A percentile compares a stretch with the other conserved stretches of the same genome.
phyloP scores from a whole-genome alignment of 2,888 invertebrate genomes.

The Corbicula japonica region DNA sequence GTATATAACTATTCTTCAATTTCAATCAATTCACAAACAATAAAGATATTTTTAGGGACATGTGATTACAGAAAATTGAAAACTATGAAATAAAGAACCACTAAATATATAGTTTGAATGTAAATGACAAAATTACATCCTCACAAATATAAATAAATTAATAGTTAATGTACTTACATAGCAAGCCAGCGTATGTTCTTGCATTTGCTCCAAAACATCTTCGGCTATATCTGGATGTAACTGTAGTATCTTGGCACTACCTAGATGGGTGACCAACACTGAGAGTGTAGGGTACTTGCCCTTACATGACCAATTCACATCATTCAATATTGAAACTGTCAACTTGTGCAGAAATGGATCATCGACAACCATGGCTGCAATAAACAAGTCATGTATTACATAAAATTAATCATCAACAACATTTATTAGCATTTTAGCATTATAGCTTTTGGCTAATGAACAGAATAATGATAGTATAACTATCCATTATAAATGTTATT shows the following conservation, averaged over 20 bases:
- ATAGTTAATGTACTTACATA: conserved; percentile 84
- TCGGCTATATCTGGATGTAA: conserved; percentile 85
- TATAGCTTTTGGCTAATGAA: no score
- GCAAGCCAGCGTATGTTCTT: conserved; percentile 86
- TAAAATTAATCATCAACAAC: no score
- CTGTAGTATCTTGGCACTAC: conserved; percentile 84
- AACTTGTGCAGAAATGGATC: conserved; percentile 76
- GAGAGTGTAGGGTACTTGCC: conserved; percentile 85
- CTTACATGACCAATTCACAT: conserved; percentile 82
- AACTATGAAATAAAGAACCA: no score
- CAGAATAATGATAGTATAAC: no score
- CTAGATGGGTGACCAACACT: conserved; percentile 86
- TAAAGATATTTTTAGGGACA: no score
- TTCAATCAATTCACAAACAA: no score
- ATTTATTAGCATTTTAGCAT: background rate
- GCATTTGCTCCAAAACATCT: conserved; percentile 84
- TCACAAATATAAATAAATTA: no score
- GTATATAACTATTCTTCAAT: no score
- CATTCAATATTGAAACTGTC: conserved; percentile 72
- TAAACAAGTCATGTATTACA: background rate
- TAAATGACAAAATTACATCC: background rate
- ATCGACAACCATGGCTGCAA: conserved; percentile 15
- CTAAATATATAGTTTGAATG: no score
- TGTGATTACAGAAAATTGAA: no score
- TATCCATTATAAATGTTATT: conserved; percentile 37